These are phyloP conservation scores for Bombyx mandarina DNA, from an alignment of 1,140 invertebrate species.

Conservation along the genomic window DNA sequence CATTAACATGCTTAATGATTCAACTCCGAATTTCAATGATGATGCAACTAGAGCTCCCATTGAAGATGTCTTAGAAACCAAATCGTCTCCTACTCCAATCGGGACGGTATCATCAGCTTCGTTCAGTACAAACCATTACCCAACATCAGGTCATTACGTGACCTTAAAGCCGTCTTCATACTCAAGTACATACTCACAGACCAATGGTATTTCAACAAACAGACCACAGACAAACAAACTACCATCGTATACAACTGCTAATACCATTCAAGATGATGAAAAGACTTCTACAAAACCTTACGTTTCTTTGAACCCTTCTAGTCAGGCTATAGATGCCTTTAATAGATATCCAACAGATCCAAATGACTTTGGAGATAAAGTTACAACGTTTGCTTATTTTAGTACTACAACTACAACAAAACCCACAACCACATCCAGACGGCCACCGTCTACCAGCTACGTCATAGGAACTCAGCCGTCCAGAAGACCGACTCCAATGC, in stretches of 20 bases:
- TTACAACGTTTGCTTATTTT: conserved; percentile 61
- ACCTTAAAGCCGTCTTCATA: conserved; percentile 46
- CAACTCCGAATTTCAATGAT: conserved; percentile 50
- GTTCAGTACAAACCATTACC: conserved; percentile 67
- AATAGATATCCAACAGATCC: conserved; percentile 58
- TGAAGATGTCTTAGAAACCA: conserved; percentile 41
- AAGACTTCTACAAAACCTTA: conserved; percentile 30
- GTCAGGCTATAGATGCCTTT: conserved; percentile 55
- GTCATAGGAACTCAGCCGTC: conserved; percentile 69
- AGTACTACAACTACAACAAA: conserved; percentile 49
- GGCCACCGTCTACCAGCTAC: conserved; percentile 74
- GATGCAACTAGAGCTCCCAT: conserved; percentile 37
- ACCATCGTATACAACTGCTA: conserved; percentile 35
- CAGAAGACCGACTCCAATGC: conserved; percentile 44
- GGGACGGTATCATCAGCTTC: conserved; percentile 48
- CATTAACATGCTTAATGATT: conserved; percentile 77
- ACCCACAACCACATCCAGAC: conserved; percentile 36
- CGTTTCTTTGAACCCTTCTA: conserved; percentile 46
- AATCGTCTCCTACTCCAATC: conserved; percentile 46
- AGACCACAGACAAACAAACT: conserved; percentile 26
- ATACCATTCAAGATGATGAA: conserved; percentile 35
- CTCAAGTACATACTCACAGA: conserved; percentile 11
- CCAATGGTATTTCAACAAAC: conserved; percentile 10
- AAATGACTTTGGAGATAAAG: conserved; percentile 43
- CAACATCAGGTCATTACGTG: conserved; percentile 52